Evolutionary conservation across 2,888 invertebrate species (phyloP), one percentile per base, ranked within the genome.

Genomic region (Teinopalpus imperialis): DNA sequence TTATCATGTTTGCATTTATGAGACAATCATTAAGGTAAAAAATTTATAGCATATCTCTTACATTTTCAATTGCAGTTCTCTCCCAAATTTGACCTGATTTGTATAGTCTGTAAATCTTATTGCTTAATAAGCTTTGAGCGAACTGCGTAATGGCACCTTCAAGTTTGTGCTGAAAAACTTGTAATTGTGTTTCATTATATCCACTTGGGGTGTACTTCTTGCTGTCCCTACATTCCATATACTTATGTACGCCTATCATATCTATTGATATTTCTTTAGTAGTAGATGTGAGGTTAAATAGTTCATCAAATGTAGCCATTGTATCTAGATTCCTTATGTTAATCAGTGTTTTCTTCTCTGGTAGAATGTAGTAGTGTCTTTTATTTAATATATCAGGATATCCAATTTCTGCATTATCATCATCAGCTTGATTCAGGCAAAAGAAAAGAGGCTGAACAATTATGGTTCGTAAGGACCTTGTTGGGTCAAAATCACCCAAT

Each of bases 141-240:
- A 88, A 90, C 54, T 88, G 89, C 20, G 85, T 66, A 78, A 90
- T 90, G 27, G 89, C 83, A 48, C 83, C 81, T 67, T 90, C 91
- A 60, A 90, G 85, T 41, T 85, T 86, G 51, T 89, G 85, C 30
- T 78, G 86, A 51, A 88, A 87, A 2, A 83, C 69, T 50, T 82
- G 78, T 81, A 88, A 81, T 48, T 87, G 82, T 2, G 86, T 83
- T 35, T 79, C 79, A 61, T 87, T 87, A 48, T 82, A 88, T 0
- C 80, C 82, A 47, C 58, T 69, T 0, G 74, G 64, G 36, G 71
- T 71, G 27, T 74, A 75, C 1, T 63, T 63, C 43, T 85, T 83
- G 2, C 73, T 71, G 47, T 89, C 85, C 32, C 83, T 76, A 59
- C 89, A 89, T 53, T 80, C 82, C n/a, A 73, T 76, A 51, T 89